Conservation (phyloP, 2,113 vertebrate species). For the Hassar affinis region DNA sequence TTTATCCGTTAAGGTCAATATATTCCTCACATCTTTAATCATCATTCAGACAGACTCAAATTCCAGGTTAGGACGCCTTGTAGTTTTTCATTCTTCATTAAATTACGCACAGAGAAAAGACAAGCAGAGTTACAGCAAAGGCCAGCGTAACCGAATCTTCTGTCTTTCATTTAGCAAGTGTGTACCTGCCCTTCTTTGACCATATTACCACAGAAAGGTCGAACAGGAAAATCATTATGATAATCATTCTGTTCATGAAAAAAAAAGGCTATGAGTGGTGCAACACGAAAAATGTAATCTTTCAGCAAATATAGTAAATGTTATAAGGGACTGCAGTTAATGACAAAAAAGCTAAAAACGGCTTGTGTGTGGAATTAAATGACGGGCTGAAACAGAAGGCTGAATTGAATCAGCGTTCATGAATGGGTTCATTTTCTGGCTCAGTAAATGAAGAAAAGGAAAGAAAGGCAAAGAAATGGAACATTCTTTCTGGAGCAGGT, state of each 20-base stretch:
- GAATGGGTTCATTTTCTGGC: conserved; percentile 6
- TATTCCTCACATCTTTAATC: neutral
- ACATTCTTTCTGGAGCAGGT: neutral
- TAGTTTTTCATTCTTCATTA: conserved; percentile 12
- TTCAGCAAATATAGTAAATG: neutral
- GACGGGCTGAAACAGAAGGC: neutral
- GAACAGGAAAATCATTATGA: neutral
- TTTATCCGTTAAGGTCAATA: neutral
- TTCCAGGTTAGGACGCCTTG: conserved; percentile 18
- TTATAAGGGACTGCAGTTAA: neutral
- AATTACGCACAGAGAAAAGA: conserved; percentile 23
- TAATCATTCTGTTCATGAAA: neutral
- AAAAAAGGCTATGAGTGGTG: neutral
- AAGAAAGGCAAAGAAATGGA: neutral
- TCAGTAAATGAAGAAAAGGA: neutral
- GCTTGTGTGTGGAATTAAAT: neutral
- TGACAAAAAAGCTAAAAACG: conserved; percentile 5
- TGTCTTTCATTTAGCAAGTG: conserved; percentile 16
- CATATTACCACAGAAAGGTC: conserved; percentile 19
- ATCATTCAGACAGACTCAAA: neutral
- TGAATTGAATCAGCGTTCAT: neutral
- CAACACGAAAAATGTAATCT: neutral
- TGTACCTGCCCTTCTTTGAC: conserved; percentile 6
- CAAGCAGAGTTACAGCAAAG: neutral
- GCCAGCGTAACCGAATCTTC: neutral